Evolutionary conservation across 2,113 vertebrate species (phyloP), one percentile per base, ranked within the genome.

Genomic region (Orthonyx spaldingii): DNA sequence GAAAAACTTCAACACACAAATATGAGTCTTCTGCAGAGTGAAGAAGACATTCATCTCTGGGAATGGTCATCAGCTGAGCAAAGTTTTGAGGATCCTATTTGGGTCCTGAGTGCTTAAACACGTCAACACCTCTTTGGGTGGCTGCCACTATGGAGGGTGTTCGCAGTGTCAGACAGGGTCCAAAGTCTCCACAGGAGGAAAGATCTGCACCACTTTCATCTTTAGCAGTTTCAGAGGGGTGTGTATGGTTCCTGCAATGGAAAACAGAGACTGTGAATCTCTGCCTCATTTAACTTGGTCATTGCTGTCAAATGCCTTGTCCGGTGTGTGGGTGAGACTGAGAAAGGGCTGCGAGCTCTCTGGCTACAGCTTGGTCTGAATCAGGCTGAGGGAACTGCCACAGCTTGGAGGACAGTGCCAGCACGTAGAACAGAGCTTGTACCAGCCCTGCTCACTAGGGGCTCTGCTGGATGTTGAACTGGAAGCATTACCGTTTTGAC

Each of bases 71-170:
- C 42, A 74, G 30, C 9, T 56, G 15, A 42, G 22, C 7, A 35
- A 77, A 55, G 5, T 42, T 93, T 69, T 74, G 20, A 66, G 11
- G 21, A 65, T n/a, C 14, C 3, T 7, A 17, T 50, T 79, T 76
- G 26, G 4, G 11, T 8, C 14, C 6, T n/a, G 35, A 59, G 10
- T 57, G 5, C 18, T 89, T 64, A 39, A 57, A 69, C 21, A 57
- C 35, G 26, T 78, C n/a, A 44, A 4, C 4, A 9, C 6, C 7
- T 27, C 22, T 57, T 46, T 71, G 44, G 22, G 16, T 60, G 18
- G 23, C 27, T 0, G 1, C 8, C 0, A 1, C 6, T 57, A 21
- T 27, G 21, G 9, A 57, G 9, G 5, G 11, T n/a, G 22, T 80
- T 85, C 74, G 52, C 33, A 59, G 19, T 21, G 17, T 16, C 46